A percentile compares a stretch with the other conserved stretches of the same genome.
phyloP scores from a whole-genome alignment of 2,113 vertebrate species.

The Cynopterus brachyotis region DNA sequence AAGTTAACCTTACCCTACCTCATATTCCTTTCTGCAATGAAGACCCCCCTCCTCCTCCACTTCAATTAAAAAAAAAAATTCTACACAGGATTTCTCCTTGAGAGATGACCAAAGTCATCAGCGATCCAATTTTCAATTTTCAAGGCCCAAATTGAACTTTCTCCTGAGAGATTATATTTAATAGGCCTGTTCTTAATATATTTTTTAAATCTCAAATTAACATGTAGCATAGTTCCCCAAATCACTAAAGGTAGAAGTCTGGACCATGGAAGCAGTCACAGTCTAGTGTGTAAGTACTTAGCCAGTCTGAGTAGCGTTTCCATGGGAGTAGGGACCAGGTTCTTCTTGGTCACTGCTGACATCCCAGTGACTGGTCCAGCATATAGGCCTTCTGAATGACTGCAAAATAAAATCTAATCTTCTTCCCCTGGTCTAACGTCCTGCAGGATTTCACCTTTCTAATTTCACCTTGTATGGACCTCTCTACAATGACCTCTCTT shows the following conservation, averaged over 20 bases:
- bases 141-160: background rate
- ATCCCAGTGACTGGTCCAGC: background rate
- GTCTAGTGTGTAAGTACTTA: background rate
- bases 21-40: background rate
- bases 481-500: background rate
- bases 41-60: background rate
- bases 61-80: background rate
- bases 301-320: background rate
- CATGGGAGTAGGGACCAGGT: background rate
- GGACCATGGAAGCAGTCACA: background rate
- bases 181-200: slow-evolving; percentile 4
- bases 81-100: background rate
- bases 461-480: background rate
- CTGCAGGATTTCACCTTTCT: background rate
- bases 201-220: slow-evolving; percentile 26
- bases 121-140: slow-evolving; percentile 44
- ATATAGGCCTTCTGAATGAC: background rate
- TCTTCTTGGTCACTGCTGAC: background rate
- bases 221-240: background rate
- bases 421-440: background rate
- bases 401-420: background rate
- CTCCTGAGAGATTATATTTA: background rate
- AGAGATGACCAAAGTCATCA: slow-evolving; percentile 12
- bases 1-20: background rate
- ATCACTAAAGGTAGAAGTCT: background rate